phyloP scores from a whole-genome alignment of 2,888 invertebrate species.

The Dryococelus australis region DNA sequence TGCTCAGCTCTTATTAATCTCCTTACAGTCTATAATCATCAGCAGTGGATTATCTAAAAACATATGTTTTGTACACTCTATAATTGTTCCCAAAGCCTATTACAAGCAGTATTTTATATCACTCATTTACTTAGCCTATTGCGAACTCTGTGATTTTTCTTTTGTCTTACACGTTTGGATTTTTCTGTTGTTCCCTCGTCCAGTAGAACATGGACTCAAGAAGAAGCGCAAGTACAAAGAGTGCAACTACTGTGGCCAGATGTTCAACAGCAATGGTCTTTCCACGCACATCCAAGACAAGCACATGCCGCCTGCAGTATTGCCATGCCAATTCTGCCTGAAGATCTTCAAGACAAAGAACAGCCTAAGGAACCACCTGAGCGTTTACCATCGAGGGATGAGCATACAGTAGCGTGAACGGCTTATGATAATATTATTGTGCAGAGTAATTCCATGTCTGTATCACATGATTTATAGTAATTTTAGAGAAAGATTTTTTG shows the following conservation, averaged over 20 bases:
- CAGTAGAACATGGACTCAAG: neutral
- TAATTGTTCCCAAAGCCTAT: too few species aligned
- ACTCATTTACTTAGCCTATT: too few species aligned
- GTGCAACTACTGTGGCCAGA: neutral
- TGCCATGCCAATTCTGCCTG: neutral
- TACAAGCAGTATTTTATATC: too few species aligned
- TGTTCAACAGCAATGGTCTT: neutral
- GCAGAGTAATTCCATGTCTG: too few species aligned
- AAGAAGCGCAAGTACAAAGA: neutral
- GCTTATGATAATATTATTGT: neutral
- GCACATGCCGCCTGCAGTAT: neutral
- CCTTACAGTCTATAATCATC: too few species aligned
- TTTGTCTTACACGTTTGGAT: neutral
- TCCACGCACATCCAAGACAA: neutral
- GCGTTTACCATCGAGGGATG: neutral
- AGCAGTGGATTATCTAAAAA: too few species aligned
- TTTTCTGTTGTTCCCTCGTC: neutral
- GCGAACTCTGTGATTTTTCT: neutral
- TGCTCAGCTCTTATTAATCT: too few species aligned
- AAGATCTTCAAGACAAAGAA: neutral
- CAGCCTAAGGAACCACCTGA: neutral
- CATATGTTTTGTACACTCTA: too few species aligned
- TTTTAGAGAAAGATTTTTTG: too few species aligned
- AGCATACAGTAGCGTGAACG: neutral
- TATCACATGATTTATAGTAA: too few species aligned